phyloP scores from a whole-genome alignment of 1,140 invertebrate genomes.

The Popillia japonica region DNA sequence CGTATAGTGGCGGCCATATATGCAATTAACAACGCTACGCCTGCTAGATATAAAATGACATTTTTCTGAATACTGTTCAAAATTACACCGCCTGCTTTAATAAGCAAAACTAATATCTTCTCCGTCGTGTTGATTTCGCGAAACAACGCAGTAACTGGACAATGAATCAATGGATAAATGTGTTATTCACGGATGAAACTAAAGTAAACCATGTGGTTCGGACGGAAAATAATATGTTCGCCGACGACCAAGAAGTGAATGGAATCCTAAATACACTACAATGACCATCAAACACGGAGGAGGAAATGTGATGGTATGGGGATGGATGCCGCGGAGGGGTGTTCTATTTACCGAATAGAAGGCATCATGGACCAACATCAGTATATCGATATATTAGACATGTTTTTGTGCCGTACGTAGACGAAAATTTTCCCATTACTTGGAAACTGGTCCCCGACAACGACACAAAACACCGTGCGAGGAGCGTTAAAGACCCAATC shows the following conservation, averaged over 20 bases:
- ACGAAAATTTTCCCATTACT: background rate
- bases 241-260: background rate
- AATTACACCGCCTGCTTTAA: too few species aligned
- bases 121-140: background rate
- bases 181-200: background rate
- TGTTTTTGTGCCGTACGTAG: background rate
- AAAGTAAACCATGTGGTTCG: background rate
- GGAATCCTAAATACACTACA: background rate
- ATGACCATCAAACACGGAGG: background rate
- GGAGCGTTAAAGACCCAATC: background rate
- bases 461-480: background rate
- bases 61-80: too few species aligned
- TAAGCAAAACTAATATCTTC: too few species aligned
- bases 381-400: background rate
- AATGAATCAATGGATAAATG: background rate
- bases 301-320: background rate
- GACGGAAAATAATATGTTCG: background rate
- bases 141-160: background rate
- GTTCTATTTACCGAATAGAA: background rate
- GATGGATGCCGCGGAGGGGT: background rate
- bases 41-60: too few species aligned
- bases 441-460: background rate
- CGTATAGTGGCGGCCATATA: too few species aligned
- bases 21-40: too few species aligned
- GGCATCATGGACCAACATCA: background rate